These are phyloP conservation scores for Amyelois transitella DNA, from an alignment of 1,140 invertebrate genomes.

Conservation along the genomic window DNA sequence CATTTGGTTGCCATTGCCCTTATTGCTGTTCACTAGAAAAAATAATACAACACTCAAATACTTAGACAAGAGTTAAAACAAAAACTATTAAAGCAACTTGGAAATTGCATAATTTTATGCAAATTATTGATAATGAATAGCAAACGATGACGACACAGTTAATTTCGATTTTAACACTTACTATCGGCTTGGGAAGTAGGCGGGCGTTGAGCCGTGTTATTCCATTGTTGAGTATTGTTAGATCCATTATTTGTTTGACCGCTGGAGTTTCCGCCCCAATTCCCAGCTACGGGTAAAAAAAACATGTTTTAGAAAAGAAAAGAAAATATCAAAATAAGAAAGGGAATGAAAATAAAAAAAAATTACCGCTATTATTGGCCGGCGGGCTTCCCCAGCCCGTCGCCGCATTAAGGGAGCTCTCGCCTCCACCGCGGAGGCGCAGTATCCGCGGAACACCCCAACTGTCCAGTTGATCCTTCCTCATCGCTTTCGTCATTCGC, in stretches of 20 bases:
- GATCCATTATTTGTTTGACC: slow-evolving; percentile 72
- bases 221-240: slow-evolving; percentile 76
- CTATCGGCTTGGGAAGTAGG: slow-evolving; percentile 74
- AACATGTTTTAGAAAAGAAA: not conserved
- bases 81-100: not conserved
- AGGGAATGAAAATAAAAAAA: slow-evolving; percentile 1
- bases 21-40: slow-evolving; percentile 67
- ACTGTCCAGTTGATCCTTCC: slow-evolving; percentile 44
- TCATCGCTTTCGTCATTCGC: slow-evolving; percentile 41
- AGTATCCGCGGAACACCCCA: slow-evolving; percentile 78
- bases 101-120: not conserved
- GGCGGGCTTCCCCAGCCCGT: slow-evolving; percentile 84
- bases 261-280: slow-evolving; percentile 73
- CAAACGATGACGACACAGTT: not conserved
- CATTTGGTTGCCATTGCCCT: slow-evolving; percentile 57
- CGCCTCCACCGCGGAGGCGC: slow-evolving; percentile 83
- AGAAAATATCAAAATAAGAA: not conserved
- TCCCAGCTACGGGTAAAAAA: slow-evolving; percentile 61
- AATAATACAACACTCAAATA: slow-evolving; percentile 8
- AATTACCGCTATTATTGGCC: slow-evolving; percentile 75
- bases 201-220: slow-evolving; percentile 76
- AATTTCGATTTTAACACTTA: slow-evolving; percentile 42
- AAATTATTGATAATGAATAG: not conserved
- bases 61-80: not conserved
- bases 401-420: slow-evolving; percentile 84